Evolutionary conservation across 2,888 invertebrate species (phyloP).

Genomic region (Atherix ibis): DNA sequence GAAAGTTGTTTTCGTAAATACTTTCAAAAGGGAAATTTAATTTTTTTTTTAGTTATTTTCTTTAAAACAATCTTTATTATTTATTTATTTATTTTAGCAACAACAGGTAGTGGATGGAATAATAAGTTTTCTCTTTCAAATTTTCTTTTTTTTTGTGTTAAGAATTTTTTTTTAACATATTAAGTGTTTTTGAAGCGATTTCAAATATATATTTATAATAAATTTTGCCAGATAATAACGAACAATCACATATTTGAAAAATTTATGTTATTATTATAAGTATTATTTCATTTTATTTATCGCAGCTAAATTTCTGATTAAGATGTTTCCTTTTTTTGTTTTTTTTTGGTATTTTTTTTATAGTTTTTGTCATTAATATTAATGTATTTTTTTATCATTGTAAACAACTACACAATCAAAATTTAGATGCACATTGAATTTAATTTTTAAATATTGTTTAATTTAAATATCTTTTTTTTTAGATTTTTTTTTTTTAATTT

Average conservation of each 20-base stretch:
- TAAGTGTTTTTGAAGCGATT: not conserved
- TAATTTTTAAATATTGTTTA: too few species aligned
- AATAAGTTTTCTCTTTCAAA: slow-evolving; percentile 7
- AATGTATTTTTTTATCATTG: too few species aligned
- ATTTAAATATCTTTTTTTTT: too few species aligned
- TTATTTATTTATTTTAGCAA: slow-evolving; percentile 3
- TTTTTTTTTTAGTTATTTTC: too few species aligned
- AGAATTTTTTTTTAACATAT: slow-evolving; percentile 1
- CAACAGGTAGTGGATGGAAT: slow-evolving; percentile 10
- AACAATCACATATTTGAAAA: not conserved
- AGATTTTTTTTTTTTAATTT: too few species aligned
- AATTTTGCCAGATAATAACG: not conserved
- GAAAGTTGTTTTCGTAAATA: too few species aligned
- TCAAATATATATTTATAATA: too few species aligned
- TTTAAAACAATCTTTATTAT: too few species aligned
- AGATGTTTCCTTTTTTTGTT: not conserved
- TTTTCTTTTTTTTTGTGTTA: slow-evolving; percentile 2
- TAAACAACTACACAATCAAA: too few species aligned
- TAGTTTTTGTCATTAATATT: too few species aligned
- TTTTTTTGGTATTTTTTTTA: not conserved
- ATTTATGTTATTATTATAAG: not conserved
- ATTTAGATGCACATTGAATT: too few species aligned
- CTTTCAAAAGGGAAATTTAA: too few species aligned
- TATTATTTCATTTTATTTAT: not conserved
- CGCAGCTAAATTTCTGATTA: not conserved